Evolutionary conservation across 1,140 invertebrate species (phyloP), one percentile per base, ranked within the genome.

Genomic region (Euwallacea similis): DNA sequence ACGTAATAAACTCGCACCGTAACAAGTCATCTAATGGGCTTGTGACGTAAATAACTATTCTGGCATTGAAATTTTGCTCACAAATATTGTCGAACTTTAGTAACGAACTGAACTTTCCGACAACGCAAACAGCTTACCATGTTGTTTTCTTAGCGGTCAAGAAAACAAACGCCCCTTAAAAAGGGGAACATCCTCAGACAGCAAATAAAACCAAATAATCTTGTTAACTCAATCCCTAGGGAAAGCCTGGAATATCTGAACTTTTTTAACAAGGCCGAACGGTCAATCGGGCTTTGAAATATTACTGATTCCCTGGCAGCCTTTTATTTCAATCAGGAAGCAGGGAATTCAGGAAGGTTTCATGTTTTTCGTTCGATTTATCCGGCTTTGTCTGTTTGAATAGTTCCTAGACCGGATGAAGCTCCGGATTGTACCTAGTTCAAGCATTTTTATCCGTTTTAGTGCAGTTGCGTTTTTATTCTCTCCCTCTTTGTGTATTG

Each of bases 201-300:
- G 42, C 16, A 47, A 70, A 70, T 63, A 70, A 70, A 64, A 63
- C n/a, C 61, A 58, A 70, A 70, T 70, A 70, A 70, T 70, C 60
- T 70, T 64, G 68, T 64, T 70, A 70, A 43, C 60, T 13, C 21
- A 47, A 56, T 56, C 68, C 68, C 61, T 6, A 46, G 68, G 68
- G 68, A 64, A 33, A 47, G 3, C 33, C 33, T n/a, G 59, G 67
- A 55, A 61, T 69, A 62, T 62, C 59, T 16, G 68, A 58, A 70
- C 7, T 70, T 70, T 70, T 64, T 70, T 70, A 64, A 64, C 60
- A 56, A 70, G 61, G 53, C 41, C 21, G 61, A 64, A 50, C 68
- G 68, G 68, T 70, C 68, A 70, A 58, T 70, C 44, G 60, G 42
- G 15, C 60, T 46, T 63, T 70, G 61, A 70, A 70, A 70, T 70